Evolutionary conservation across 2,113 vertebrate species (phyloP).

Genomic region (Heloderma charlesbogerti): DNA sequence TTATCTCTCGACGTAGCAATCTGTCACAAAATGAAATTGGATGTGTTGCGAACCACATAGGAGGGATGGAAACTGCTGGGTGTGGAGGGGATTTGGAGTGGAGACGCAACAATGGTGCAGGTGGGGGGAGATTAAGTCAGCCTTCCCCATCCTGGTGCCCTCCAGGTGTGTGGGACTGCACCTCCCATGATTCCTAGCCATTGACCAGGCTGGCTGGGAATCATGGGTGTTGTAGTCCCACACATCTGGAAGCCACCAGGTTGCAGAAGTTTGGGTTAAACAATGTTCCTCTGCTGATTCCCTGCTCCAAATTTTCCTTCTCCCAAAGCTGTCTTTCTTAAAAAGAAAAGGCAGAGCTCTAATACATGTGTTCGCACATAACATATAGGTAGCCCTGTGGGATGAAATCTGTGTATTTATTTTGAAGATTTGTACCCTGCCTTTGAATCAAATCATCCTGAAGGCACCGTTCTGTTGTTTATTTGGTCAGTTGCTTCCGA

Average conservation of each 20-base stretch:
- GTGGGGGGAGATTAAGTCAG: too few relatives aligned
- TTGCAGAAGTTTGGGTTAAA: not conserved
- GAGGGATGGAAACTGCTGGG: not conserved
- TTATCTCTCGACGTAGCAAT: not conserved
- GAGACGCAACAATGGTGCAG: not conserved
- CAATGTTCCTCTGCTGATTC: not conserved
- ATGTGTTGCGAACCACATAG: not conserved
- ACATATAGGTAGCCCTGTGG: not conserved
- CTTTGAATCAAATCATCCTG: too few relatives aligned
- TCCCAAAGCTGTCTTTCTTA: not conserved
- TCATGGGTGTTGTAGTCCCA: not conserved
- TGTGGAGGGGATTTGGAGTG: not conserved
- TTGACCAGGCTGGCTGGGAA: not conserved
- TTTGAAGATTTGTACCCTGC: not conserved
- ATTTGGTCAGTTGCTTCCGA: too few relatives aligned
- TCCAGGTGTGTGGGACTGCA: too few relatives aligned
- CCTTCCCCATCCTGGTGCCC: too few relatives aligned
- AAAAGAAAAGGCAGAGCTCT: not conserved
- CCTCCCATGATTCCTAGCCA: too few relatives aligned
- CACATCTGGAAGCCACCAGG: too few relatives aligned
- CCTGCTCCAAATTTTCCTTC: not conserved
- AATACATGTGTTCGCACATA: not conserved
- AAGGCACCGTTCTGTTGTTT: too few relatives aligned
- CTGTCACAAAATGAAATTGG: not conserved
- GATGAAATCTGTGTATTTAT: not conserved